Percentiles rank a stretch among this genome's conserved stretches.
These are phyloP conservation scores for Pinctada fucata DNA, from an alignment of 2,888 invertebrate species.

Conservation along the genomic window DNA sequence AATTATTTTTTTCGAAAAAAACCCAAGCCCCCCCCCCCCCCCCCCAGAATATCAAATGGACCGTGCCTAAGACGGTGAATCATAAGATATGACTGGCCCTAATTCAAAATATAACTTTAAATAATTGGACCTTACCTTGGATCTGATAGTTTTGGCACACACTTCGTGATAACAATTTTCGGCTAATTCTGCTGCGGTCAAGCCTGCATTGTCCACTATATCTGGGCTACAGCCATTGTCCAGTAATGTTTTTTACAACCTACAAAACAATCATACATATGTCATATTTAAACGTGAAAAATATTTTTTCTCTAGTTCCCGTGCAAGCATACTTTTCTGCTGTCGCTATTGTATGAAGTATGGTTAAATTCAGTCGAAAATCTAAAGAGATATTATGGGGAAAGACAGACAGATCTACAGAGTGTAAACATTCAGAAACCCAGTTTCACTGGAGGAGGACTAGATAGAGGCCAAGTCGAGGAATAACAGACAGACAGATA, in stretches of 20 bases:
- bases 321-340: no score
- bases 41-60: no score
- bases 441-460: not conserved
- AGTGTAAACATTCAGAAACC: not conserved
- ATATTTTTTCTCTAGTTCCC: no score
- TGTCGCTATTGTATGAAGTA: no score
- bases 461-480: not conserved
- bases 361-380: no score
- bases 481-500: not conserved
- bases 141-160: slow-evolving; percentile 64
- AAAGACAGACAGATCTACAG: no score
- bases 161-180: slow-evolving; percentile 76
- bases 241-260: slow-evolving; percentile 89
- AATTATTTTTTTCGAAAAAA: no score
- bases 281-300: not conserved
- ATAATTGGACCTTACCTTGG: slow-evolving; percentile 39
- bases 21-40: no score
- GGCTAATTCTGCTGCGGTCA: slow-evolving; percentile 73
- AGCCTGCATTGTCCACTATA: slow-evolving; percentile 77
- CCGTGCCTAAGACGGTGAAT: no score
- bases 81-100: no score
- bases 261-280: slow-evolving; percentile 73
- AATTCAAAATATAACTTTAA: no score
- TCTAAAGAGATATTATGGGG: no score
- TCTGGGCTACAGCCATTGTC: slow-evolving; percentile 84